Percentiles rank a stretch among this genome's conserved stretches.
phyloP scores from a whole-genome alignment of 2,797 vertebrate genomes.

The Cyprinodon diabolis region DNA sequence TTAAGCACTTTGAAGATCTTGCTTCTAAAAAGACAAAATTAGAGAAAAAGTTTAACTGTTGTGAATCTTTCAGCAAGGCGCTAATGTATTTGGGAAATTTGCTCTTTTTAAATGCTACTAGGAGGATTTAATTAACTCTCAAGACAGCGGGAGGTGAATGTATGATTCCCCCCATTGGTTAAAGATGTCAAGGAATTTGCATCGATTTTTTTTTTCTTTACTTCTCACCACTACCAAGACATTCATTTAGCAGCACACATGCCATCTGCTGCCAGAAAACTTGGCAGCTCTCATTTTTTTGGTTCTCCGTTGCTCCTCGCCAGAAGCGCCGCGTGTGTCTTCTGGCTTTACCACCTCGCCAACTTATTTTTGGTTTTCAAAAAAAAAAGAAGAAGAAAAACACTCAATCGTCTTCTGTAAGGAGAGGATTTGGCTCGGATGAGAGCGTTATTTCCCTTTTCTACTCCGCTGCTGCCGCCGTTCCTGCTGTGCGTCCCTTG shows the following conservation, averaged over 20 bases:
- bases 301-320: constrained; percentile 34
- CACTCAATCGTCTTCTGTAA: constrained; percentile 36
- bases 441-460: constrained; percentile 24
- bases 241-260: constrained; percentile 52
- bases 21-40: background rate
- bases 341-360: constrained; percentile 44
- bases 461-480: constrained; percentile 12
- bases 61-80: background rate
- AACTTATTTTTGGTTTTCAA: constrained; percentile 64
- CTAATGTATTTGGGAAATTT: background rate
- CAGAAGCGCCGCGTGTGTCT: constrained; percentile 60
- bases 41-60: background rate
- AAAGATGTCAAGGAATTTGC: constrained; percentile 42
- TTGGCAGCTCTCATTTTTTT: constrained; percentile 49
- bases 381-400: background rate
- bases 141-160: background rate
- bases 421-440: constrained; percentile 39
- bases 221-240: constrained; percentile 30
- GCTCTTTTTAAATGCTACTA: constrained; percentile 1
- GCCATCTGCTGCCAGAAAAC: constrained; percentile 70
- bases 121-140: constrained; percentile 45
- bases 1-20: background rate
- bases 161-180: constrained; percentile 28
- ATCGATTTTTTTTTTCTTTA: constrained; percentile 25
- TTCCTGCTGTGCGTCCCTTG: constrained; percentile 27